phyloP scores from a whole-genome alignment of 2,113 vertebrate species.

The Myotis lucifugus region DNA sequence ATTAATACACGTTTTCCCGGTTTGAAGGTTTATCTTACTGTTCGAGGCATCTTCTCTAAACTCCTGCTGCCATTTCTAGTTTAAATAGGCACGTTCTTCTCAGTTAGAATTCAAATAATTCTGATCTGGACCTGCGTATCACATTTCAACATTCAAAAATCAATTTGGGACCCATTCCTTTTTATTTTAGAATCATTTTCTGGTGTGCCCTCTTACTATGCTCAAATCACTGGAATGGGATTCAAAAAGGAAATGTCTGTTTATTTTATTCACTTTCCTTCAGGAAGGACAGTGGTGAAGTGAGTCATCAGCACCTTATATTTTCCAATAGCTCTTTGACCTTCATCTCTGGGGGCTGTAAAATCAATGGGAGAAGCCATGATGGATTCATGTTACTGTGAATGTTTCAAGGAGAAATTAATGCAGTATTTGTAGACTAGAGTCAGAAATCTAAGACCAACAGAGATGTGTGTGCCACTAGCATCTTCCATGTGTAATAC shows the following conservation, averaged over 20 bases:
- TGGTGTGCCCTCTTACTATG: not conserved
- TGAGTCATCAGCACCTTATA: conserved; percentile 68
- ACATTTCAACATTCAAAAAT: not conserved
- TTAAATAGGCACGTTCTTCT: not conserved
- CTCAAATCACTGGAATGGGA: conserved; percentile 41
- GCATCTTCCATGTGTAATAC: not conserved
- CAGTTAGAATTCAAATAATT: not conserved
- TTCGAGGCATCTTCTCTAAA: not conserved
- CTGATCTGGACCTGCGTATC: not conserved
- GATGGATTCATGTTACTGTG: conserved; percentile 5
- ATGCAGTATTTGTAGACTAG: not conserved
- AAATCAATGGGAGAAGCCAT: conserved; percentile 54
- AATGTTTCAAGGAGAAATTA: conserved; percentile 36
- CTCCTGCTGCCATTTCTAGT: not conserved
- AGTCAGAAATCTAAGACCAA: not conserved
- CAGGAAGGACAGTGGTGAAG: conserved; percentile 72
- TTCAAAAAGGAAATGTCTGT: conserved; percentile 70
- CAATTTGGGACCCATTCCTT: not conserved
- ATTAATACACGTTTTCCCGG: not conserved
- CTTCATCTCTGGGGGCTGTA: conserved; percentile 31
- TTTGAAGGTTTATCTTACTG: not conserved
- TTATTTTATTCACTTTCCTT: conserved; percentile 62
- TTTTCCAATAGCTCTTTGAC: conserved; percentile 70
- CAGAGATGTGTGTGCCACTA: not conserved
- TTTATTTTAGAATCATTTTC: not conserved